Conservation (phyloP, 2,888 invertebrate species). For the Lingula anatina region DNA sequence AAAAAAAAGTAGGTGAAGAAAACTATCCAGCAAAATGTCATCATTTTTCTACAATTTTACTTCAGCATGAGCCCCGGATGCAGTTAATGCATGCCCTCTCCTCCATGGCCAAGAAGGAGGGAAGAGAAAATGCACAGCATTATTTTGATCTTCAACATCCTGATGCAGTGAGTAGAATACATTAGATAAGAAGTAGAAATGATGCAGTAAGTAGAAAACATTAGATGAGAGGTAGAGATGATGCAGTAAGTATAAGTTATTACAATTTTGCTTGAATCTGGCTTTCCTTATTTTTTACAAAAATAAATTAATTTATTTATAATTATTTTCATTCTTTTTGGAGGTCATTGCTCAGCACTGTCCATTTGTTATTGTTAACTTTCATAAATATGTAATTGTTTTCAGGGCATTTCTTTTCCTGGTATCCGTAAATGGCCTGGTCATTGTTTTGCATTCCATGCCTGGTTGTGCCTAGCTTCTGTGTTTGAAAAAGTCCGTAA, state of each 20-base stretch:
- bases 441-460: slow-evolving; percentile 60
- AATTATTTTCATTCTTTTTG: too few species aligned
- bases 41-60: background rate
- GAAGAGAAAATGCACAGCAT: slow-evolving; percentile 53
- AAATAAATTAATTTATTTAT: too few species aligned
- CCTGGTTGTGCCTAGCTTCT: slow-evolving; percentile 57
- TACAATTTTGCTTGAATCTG: too few species aligned
- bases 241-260: slow-evolving; percentile 36
- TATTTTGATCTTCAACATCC: slow-evolving; percentile 57
- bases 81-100: slow-evolving; percentile 52
- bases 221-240: background rate
- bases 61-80: background rate
- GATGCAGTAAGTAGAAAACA: slow-evolving; percentile 34
- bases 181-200: background rate
- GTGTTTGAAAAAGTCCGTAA: slow-evolving; percentile 14
- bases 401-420: slow-evolving; percentile 57
- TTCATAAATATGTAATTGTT: too few species aligned
- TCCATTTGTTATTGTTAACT: background rate
- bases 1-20: too few species aligned
- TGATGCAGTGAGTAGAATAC: slow-evolving; percentile 37
- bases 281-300: too few species aligned
- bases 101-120: slow-evolving; percentile 49
- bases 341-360: too few species aligned
- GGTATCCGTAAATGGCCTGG: slow-evolving; percentile 60
- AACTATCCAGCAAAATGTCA: too few species aligned